phyloP scores from a whole-genome alignment of 2,113 vertebrate species.

The Silurus glanis region DNA sequence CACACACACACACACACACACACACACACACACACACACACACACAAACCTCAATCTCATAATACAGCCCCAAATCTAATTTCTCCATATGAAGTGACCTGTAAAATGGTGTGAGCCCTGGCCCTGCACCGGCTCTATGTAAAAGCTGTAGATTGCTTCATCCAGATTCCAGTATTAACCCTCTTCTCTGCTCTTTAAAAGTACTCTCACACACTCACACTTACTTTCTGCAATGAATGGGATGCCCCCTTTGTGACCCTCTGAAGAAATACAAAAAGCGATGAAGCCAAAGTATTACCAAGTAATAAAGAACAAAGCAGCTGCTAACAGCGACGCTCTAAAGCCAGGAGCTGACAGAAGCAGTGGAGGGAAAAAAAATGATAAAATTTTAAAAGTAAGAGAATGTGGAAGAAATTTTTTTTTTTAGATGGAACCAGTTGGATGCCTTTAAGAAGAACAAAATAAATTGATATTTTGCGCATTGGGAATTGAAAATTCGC shows the following conservation, averaged over 20 bases:
- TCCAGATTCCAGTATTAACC: constrained; percentile 68
- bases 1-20: constrained; percentile 3
- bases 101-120: constrained; percentile 70
- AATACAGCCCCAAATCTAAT: constrained; percentile 68
- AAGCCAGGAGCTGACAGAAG: not conserved
- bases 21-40: constrained; percentile 44
- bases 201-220: constrained; percentile 28
- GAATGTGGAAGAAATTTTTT: not conserved
- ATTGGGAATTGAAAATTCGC: not conserved
- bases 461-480: not conserved
- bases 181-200: constrained; percentile 56
- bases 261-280: constrained; percentile 34
- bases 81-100: constrained; percentile 72
- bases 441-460: not conserved
- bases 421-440: not conserved
- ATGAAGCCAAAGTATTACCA: constrained; percentile 46
- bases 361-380: not conserved
- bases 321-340: not conserved
- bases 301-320: constrained; percentile 13
- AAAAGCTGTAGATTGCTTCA: constrained; percentile 69
- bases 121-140: constrained; percentile 63
- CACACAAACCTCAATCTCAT: constrained; percentile 56
- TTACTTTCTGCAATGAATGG: constrained; percentile 33
- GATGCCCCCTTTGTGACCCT: constrained; percentile 37
- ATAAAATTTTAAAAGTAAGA: not conserved